Evolutionary conservation across 2,888 invertebrate species (phyloP).

Genomic region (Tuta absoluta): DNA sequence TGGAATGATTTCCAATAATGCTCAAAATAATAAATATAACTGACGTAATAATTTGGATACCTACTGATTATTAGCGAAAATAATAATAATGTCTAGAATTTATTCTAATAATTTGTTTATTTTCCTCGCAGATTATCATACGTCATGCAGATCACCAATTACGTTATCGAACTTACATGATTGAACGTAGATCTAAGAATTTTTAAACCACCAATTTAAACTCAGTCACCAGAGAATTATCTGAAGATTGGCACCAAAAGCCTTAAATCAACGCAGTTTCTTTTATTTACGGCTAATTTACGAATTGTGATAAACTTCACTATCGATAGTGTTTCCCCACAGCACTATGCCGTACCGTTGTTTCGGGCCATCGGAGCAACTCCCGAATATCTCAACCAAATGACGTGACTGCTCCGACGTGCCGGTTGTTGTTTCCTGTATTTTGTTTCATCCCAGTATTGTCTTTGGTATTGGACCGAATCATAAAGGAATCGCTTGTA

Average conservation of each 20-base stretch:
- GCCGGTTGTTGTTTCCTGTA: slow-evolving; percentile 4
- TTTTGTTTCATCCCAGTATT: slow-evolving; percentile 15
- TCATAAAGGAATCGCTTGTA: background rate
- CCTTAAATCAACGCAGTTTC: too few species aligned
- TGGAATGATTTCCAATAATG: background rate
- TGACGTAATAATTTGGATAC: background rate
- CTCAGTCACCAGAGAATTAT: too few species aligned
- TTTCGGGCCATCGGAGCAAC: slow-evolving; percentile 35
- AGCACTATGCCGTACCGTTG: background rate
- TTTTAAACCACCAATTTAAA: too few species aligned
- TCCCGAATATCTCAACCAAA: slow-evolving; percentile 9
- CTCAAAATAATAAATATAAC: background rate
- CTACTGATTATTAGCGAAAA: too few species aligned
- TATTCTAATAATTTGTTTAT: too few species aligned
- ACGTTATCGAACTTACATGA: too few species aligned
- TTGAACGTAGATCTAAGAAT: too few species aligned
- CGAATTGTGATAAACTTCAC: background rate
- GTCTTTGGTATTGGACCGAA: background rate
- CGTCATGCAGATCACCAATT: too few species aligned
- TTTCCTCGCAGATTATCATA: too few species aligned
- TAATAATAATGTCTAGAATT: too few species aligned
- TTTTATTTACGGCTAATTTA: too few species aligned
- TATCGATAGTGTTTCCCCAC: background rate
- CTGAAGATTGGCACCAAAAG: too few species aligned
- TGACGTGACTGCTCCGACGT: slow-evolving; percentile 15